phyloP scores from a whole-genome alignment of 2,113 vertebrate species.

The Platysteira castanea region DNA sequence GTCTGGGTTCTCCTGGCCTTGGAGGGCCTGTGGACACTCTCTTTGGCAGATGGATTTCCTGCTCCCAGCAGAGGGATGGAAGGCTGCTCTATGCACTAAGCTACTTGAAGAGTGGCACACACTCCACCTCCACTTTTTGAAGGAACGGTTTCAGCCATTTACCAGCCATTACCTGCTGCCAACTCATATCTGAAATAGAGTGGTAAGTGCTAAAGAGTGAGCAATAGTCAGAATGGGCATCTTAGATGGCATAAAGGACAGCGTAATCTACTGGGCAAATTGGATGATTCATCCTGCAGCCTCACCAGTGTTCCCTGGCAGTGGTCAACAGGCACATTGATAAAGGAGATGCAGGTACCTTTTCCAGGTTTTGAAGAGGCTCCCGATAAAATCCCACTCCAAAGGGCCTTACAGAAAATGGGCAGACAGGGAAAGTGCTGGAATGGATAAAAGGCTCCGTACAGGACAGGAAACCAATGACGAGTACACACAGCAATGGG shows the following conservation, averaged over 20 bases:
- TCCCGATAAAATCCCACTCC: background rate
- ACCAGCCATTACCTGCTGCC: too few species aligned
- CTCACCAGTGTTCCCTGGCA: background rate
- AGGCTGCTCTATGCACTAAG: background rate
- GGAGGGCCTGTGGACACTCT: background rate
- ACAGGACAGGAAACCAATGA: background rate
- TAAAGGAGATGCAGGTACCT: background rate
- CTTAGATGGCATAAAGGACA: background rate
- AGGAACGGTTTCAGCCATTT: background rate
- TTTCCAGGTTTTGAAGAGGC: background rate
- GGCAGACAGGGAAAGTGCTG: background rate
- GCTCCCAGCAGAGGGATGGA: background rate
- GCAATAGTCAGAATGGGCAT: background rate
- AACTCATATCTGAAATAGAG: background rate
- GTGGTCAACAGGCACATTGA: background rate
- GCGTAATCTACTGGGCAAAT: background rate
- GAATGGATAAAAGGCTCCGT: background rate
- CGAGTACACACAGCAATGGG: background rate
- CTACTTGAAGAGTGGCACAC: background rate
- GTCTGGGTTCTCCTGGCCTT: background rate
- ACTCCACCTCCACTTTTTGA: background rate
- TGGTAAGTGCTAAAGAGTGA: background rate
- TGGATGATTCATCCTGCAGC: background rate
- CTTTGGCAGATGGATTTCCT: background rate
- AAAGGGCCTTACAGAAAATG: background rate